These are phyloP conservation scores for Mareca strepera DNA, from an alignment of 2,797 vertebrate species.

Conservation along the genomic window DNA sequence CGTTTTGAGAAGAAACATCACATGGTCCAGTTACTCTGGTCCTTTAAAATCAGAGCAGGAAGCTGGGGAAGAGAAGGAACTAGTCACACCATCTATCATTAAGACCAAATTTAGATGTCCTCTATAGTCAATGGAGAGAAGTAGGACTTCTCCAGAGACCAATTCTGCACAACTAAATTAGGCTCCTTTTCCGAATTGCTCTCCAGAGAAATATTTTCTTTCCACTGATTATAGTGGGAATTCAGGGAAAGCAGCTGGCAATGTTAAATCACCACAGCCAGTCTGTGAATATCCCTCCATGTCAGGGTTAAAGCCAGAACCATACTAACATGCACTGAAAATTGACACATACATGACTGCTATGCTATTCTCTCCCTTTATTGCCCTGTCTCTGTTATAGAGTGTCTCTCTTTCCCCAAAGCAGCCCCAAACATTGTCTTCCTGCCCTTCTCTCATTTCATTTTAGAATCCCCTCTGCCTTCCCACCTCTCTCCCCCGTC, in stretches of 20 bases:
- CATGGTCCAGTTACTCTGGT: background rate
- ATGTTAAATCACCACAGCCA: background rate
- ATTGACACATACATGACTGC: background rate
- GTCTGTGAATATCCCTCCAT: background rate
- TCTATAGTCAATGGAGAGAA: background rate
- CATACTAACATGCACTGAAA: background rate
- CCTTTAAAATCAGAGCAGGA: background rate
- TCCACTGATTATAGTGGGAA: background rate
- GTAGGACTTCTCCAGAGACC: background rate
- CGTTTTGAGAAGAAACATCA: background rate
- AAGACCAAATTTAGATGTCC: background rate
- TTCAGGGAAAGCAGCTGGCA: background rate
- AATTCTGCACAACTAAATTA: background rate
- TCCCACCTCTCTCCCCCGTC: too few species aligned
- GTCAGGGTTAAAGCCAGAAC: background rate
- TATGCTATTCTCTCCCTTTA: background rate
- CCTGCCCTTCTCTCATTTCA: background rate
- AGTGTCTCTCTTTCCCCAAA: background rate
- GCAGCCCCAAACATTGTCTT: background rate
- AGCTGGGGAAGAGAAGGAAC: background rate
- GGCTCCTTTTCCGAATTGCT: background rate
- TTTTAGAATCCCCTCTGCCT: background rate
- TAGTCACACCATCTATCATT: background rate
- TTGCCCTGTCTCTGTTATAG: background rate
- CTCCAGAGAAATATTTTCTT: slow-evolving; percentile 11